phyloP scores from a whole-genome alignment of 37 sponge, comb jelly and placozoan species.

The Chondrosia reniformis region DNA sequence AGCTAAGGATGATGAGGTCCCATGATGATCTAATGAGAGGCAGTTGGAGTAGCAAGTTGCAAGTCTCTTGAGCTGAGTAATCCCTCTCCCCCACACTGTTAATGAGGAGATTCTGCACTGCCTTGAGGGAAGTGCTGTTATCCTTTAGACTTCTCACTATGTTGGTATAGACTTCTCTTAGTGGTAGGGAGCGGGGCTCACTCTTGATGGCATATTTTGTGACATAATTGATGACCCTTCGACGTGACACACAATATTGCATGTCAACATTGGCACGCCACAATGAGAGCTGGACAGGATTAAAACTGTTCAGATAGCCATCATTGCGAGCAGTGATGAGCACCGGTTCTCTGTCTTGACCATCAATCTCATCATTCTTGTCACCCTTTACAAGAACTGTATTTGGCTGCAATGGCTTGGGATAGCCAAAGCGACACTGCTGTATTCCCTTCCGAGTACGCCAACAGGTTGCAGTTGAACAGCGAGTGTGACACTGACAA shows the following conservation, averaged over 20 bases:
- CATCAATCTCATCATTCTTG: background rate
- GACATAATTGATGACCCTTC: slow-evolving; percentile 26
- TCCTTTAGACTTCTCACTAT: slow-evolving; percentile 23
- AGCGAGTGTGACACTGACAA: slow-evolving; percentile 43
- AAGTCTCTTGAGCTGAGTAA: slow-evolving; percentile 48
- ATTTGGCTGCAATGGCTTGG: slow-evolving; percentile 29
- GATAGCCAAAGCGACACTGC: slow-evolving; percentile 39
- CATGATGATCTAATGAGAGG: slow-evolving; percentile 20
- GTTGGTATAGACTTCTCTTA: slow-evolving; percentile 30
- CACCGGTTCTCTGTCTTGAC: background rate
- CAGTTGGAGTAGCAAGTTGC: slow-evolving; percentile 45
- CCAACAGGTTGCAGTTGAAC: slow-evolving; percentile 40
- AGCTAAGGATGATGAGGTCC: slow-evolving; percentile 28
- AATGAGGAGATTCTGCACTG: slow-evolving; percentile 32
- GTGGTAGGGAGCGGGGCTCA: slow-evolving; percentile 31
- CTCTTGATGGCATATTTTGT: slow-evolving; percentile 36
- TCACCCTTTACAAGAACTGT: background rate
- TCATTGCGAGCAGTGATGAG: slow-evolving; percentile 40
- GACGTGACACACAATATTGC: slow-evolving; percentile 43
- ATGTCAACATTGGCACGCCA: slow-evolving; percentile 65
- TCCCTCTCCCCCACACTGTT: slow-evolving; percentile 31
- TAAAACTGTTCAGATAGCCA: slow-evolving; percentile 37
- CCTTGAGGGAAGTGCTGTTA: background rate
- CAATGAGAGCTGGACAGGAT: slow-evolving; percentile 37
- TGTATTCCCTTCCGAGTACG: slow-evolving; percentile 22